These are phyloP conservation scores for Acheta domesticus DNA, from an alignment of 2,888 invertebrate genomes.

Conservation along the genomic window DNA sequence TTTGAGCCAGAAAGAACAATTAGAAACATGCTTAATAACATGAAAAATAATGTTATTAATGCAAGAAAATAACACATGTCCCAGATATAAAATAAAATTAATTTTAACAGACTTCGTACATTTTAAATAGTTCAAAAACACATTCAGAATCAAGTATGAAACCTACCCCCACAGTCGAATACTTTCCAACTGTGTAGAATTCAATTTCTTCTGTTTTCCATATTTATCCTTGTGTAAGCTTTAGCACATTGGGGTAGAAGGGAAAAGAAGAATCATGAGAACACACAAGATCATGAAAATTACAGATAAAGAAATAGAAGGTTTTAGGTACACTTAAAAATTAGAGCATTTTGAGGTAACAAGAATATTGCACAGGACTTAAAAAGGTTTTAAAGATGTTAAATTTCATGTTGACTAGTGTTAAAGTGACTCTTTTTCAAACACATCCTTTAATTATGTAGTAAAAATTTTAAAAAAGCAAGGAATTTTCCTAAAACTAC, in stretches of 20 bases:
- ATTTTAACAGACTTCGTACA: not conserved
- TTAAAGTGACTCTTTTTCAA: not conserved
- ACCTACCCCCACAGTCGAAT: slow-evolving; percentile 74
- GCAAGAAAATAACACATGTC: not conserved
- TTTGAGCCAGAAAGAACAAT: not conserved
- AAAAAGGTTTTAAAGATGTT: not conserved
- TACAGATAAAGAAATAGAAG: slow-evolving; percentile 26
- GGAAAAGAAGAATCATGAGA: slow-evolving; percentile 34
- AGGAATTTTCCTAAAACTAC: no score
- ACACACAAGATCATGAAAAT: slow-evolving; percentile 26
- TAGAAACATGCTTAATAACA: not conserved
- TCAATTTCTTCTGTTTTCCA: slow-evolving; percentile 76
- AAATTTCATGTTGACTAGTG: not conserved
- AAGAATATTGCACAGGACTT: no score
- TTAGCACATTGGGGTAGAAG: slow-evolving; percentile 52
- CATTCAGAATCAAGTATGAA: slow-evolving; percentile 39
- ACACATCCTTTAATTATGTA: not conserved
- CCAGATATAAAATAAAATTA: not conserved
- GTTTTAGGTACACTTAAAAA: not conserved
- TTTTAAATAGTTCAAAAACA: not conserved
- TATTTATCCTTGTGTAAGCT: slow-evolving; percentile 85
- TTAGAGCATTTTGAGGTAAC: slow-evolving; percentile 7
- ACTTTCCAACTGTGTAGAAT: slow-evolving; percentile 71
- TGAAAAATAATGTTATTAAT: not conserved
- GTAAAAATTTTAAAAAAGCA: no score